Evolutionary conservation across 35 echinoderm and acorn worm species (phyloP), one percentile per base, ranked within the genome.

Genomic region (Heliocidaris tuberculata): DNA sequence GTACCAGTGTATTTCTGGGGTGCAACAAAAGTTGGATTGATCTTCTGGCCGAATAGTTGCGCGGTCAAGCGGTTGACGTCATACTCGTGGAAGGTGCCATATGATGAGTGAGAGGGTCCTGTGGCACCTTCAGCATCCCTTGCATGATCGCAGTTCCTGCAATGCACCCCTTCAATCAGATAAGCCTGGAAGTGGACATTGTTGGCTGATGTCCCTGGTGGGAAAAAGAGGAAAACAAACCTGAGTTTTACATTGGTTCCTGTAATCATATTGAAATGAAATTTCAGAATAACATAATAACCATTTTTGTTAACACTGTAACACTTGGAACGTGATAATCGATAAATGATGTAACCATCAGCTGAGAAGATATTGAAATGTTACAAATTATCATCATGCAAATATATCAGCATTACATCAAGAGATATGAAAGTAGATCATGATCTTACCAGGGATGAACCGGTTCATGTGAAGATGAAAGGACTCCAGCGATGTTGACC

Each of bases 401-500:
- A 35, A 88, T 24, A 13, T 15, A 88, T 13, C 13, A 13, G 13
- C 47, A 32, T 32, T 5, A 88, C 21, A 13, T 16, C 85, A 16
- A 86, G 6, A 86, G 8, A 30, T 86, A 8, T 86, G 24, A 7
- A 7, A 7, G 16, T 32, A 86, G 27, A 86, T 32, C 24, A 8
- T 30, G 3, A 86, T 86, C 87, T 92, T 95, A 96, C 94, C 97
- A 92, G 95, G 95, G 27, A 97, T 97, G 90, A 97, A 97, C 35
- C 59, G 4, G 30, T 96, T 95, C 9, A 97, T 52, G 94, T 98
- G 97, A 6, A 97, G 90, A 88, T 98, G 96, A 86, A 96, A 97
- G 21, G 95, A 95, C 94, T 98, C 95, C 7, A 97, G 92, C 42
- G 95, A 98, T 16, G 96, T 98, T 15, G 95, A 95, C 8, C 96